Evolutionary conservation across 2,888 invertebrate species (phyloP), one percentile per base, ranked within the genome.

Genomic region (Latrodectus elegans): DNA sequence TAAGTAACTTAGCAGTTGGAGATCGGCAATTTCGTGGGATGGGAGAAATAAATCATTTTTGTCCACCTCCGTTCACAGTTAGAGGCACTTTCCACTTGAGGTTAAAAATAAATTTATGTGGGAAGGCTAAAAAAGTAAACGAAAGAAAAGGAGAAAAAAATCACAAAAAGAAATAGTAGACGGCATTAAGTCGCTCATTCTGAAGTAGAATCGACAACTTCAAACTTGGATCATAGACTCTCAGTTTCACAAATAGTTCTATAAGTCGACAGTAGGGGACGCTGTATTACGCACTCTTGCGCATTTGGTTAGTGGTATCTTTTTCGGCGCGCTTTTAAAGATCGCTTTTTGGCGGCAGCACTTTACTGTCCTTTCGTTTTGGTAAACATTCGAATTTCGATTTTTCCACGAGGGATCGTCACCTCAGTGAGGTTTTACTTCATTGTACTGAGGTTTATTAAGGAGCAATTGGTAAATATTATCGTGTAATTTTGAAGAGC

Each of bases 311-410:
- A 52, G 38, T 78, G 10, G 67, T 26, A 68, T 68, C 17, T 15
- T 72, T 71, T 85, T 71, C 22, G 68, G 65, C 65, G 81, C 68
- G 81, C 86, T 87, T 87, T 87, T 87, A 87, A 87, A 87, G 81
- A 87, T 77, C 77, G 77, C 71, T 55, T 75, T 64, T 81, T 76
- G 53, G 86, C 51, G 81, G 77, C 77, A 81, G 77, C 81, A 77
- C 81, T 77, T 76, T 87, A 87, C 86, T 67, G 81, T 87, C 86
- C 86, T 81, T 49, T 65, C 64, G 86, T 67, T 81, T 73, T 75
- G 53, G 86, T 71, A 81, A 82, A 87, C 80, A 77, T 38, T 22
- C 51, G 76, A 67, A 70, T 76, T 72, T 52, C 55, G 77, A 84
- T 52, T 87, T 76, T 87, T 55, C 60, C 60, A 15, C 64, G 52